A percentile compares a stretch with the other conserved stretches of the same genome.
These are phyloP conservation scores for Lymantria dispar DNA, from an alignment of 2,888 invertebrate species.

Conservation along the genomic window DNA sequence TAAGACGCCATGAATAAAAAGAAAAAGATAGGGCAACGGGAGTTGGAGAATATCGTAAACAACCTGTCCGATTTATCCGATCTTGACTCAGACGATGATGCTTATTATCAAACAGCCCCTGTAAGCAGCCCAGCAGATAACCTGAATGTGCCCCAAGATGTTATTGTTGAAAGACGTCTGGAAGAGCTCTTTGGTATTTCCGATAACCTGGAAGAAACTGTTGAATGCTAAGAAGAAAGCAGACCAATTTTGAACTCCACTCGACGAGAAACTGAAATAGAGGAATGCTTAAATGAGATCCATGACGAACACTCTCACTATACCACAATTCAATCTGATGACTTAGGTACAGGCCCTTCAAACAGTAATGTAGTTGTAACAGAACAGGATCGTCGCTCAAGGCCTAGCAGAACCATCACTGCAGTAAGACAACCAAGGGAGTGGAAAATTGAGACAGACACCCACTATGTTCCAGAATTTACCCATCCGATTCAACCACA, in stretches of 20 bases:
- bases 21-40: constrained; percentile 1
- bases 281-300: constrained; percentile 16
- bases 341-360: constrained; percentile 10
- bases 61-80: constrained; percentile 23
- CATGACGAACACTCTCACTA: constrained; percentile 1
- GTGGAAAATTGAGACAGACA: constrained; percentile 18
- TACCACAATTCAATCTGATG: constrained; percentile 9
- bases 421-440: constrained; percentile 16
- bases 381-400: constrained; percentile 12
- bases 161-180: constrained; percentile 22
- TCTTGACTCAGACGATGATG: constrained; percentile 23
- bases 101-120: constrained; percentile 19
- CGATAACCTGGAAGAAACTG: constrained; percentile 14
- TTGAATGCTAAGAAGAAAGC: background rate
- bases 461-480: constrained; percentile 19
- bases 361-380: constrained; percentile 8
- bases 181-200: constrained; percentile 20
- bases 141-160: constrained; percentile 13
- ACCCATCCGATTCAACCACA: constrained; percentile 15
- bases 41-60: constrained; percentile 12
- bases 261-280: constrained; percentile 18
- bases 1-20: constrained; percentile 6
- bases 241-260: background rate
- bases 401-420: constrained; percentile 14
- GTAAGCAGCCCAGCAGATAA: constrained; percentile 17